phyloP scores from a whole-genome alignment of 2,888 invertebrate species.

The Noctua pronuba region DNA sequence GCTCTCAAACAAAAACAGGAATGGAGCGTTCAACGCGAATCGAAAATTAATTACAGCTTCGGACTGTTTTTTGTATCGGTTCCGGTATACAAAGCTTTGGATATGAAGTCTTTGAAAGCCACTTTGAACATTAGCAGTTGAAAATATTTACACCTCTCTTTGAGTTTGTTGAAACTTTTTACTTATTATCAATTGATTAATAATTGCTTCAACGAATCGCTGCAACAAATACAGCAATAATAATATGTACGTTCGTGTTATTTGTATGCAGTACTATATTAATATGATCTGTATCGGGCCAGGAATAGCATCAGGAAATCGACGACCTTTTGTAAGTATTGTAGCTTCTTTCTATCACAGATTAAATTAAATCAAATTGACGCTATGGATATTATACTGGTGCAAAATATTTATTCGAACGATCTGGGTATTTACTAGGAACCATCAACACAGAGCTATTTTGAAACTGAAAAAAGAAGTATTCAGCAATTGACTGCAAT shows the following conservation, averaged over 20 bases:
- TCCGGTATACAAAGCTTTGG: conserved; percentile 49
- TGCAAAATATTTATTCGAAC: neutral
- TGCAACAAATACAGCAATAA: neutral
- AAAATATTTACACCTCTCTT: conserved; percentile 30
- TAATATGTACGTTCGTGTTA: no score
- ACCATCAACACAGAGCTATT: neutral
- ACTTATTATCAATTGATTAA: conserved; percentile 1
- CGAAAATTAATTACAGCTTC: conserved; percentile 87
- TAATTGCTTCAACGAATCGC: neutral
- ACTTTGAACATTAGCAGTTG: conserved; percentile 34
- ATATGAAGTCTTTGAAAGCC: conserved; percentile 51
- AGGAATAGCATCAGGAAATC: neutral
- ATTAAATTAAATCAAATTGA: neutral
- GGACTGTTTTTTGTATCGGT: conserved; percentile 76
- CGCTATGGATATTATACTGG: neutral
- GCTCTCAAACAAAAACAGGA: conserved; percentile 82
- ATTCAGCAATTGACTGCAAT: no score
- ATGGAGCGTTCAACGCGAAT: conserved; percentile 82
- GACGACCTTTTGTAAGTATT: neutral
- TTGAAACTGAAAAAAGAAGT: neutral
- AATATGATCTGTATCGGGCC: neutral
- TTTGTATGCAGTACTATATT: no score
- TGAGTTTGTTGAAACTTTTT: neutral
- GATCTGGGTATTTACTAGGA: neutral
- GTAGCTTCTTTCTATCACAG: no score